Evolutionary conservation across 2,888 invertebrate species (phyloP), one percentile per base, ranked within the genome.

Genomic region (Synanthedon myopaeformis): DNA sequence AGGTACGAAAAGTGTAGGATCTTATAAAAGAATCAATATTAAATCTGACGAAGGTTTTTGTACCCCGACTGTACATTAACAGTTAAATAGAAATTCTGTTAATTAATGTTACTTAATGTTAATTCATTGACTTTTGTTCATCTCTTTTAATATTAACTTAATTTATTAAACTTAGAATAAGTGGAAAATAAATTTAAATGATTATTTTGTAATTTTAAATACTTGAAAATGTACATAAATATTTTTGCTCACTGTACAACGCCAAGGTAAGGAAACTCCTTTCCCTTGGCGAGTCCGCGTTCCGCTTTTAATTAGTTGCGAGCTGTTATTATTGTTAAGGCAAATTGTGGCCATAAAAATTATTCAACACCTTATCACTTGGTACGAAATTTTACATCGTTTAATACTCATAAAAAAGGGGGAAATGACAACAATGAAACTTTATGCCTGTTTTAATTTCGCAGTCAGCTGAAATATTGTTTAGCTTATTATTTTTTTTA

Each of bases 301-400:
- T 70, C 74, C 74, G 70, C 74, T 76, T 82, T 79, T 86, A 85
- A 86, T 85, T 84, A 85, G 81, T 83, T 79, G 76, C 74, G 67
- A 80, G 80, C 78, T 82, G 77, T 77, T 84, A 78, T 84, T 82
- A 80, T 83, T 82, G 77, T 81, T 75, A 79, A 72, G 63, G 72
- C 67, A 73, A 82, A 35, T 76, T 73, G 72, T 72, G 74, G 67
- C 63, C 68, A 70, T 80, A 80, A 82, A 81, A 81, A 81, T 79
- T 80, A 77, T 70, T 72, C 69, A 63, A 61, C 69, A 64, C 65
- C 74, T 77, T 76, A 79, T 72, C 76, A 73, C 70, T 68, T 66
- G 61, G 65, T 55, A 61, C 55, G 58, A 69, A 74, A 69, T 67
- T 69, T 69, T 63, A 61, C 65, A 60, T 58, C 58, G 59, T 57